Evolutionary conservation across 2,113 vertebrate species (phyloP).

Genomic region (Acanthochromis polyacanthus): DNA sequence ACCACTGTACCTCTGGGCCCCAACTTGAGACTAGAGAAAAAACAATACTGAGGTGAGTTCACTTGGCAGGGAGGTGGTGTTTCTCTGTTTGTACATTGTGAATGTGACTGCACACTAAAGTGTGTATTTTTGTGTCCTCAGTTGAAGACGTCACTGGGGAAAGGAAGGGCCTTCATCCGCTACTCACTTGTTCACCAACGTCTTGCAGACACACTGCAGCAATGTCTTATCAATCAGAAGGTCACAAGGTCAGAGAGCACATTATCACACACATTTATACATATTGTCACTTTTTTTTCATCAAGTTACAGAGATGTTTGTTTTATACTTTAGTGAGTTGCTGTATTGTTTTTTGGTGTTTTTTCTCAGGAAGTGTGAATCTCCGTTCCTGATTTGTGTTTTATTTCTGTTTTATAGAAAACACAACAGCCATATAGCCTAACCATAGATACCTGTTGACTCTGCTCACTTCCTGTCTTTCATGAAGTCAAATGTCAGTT

Average conservation of each 20-base stretch:
- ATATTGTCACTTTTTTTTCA: background rate
- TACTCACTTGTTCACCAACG: conserved; percentile 96
- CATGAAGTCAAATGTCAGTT: background rate
- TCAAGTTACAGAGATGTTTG: background rate
- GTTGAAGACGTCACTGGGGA: conserved; percentile 96
- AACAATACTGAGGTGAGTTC: background rate
- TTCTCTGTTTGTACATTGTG: background rate
- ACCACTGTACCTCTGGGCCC: no score
- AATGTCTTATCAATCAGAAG: conserved; percentile 94
- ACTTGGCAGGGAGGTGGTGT: background rate
- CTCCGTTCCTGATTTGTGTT: conserved; percentile 53
- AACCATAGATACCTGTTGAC: background rate
- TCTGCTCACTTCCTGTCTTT: conserved; percentile 43
- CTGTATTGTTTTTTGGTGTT: background rate
- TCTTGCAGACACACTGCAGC: conserved; percentile 95
- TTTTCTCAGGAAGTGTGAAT: conserved; percentile 39
- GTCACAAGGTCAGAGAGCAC: conserved; percentile 89
- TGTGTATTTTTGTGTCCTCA: conserved; percentile 70
- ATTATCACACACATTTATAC: background rate
- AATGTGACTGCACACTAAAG: background rate
- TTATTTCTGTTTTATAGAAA: conserved; percentile 51
- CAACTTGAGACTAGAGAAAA: background rate
- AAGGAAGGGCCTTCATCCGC: conserved; percentile 94
- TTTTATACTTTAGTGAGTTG: background rate
- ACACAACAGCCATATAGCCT: background rate